Base-by-base conservation (phyloP, 1,140 invertebrate genomes). In the Oryzaephilus surinamensis region DNA sequence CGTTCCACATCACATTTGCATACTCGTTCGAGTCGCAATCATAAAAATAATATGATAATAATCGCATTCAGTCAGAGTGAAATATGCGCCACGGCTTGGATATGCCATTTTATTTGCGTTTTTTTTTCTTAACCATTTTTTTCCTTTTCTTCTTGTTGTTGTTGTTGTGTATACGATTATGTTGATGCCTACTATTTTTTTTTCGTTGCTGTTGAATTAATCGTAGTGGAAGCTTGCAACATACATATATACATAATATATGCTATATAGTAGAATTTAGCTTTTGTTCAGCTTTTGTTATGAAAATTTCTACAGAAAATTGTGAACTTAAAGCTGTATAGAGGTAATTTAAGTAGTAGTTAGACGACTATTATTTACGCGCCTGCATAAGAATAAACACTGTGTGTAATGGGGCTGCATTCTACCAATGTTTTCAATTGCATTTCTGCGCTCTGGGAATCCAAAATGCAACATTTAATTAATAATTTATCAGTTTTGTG, bases 21-120 rank as follows among this genome's bases (percentile, higher is more conserved):
- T 49, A 49, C 47, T 34, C 47, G 47, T 46, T 39, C 36, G 43
- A 40, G 34, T 46, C 43, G 43, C 43, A 49, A 49, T 49, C 47
- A 49, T 49, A 49, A 49, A 49, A 49, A 49, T 49, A 49, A 46
- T 49, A 49, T 38, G 47, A 49, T 49, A 49, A 49, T 49, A 49
- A 49, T 49, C 47, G 47, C 39, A 49, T 49, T 45, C 47, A 49
- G 43, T 35, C 35, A 16, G 43, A 49, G 43, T 49, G 47, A 49
- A 46, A 49, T 49, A 49, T 49, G 43, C 41, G 24, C 31, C 35
- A 17, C 21, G 41, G 26, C 28, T 34, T 36, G n/a, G n/a, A n/a
- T n/a, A n/a, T n/a, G n/a, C n/a, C n/a, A n/a, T n/a, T n/a, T n/a
- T n/a, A n/a, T n/a, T n/a, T n/a, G n/a, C n/a, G n/a, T n/a, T n/a